Conservation (phyloP, 2,113 vertebrate species). For the Telmatochromis brichardi region DNA sequence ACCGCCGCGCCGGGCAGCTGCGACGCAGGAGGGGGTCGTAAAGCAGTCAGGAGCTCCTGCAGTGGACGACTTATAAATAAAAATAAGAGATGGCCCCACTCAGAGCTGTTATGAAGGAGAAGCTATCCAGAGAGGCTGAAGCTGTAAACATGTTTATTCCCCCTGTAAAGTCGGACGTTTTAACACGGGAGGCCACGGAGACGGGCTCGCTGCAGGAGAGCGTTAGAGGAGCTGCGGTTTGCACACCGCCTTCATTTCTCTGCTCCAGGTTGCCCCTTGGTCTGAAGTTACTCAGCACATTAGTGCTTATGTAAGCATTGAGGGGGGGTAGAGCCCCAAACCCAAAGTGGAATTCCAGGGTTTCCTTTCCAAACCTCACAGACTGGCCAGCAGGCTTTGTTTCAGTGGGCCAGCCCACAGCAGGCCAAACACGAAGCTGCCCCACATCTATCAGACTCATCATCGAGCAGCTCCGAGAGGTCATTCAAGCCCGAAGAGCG, state of each 20-base stretch:
- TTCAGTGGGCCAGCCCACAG: background rate
- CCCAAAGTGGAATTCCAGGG: background rate
- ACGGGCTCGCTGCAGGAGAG: background rate
- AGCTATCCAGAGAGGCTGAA: background rate
- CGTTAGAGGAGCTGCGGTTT: background rate
- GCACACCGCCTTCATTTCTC: background rate
- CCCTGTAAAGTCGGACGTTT: background rate
- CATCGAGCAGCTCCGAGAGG: background rate
- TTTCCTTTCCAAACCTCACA: background rate
- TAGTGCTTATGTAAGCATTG: background rate
- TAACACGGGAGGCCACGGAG: background rate
- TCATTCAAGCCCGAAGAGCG: background rate
- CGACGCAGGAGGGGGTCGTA: background rate
- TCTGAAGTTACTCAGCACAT: background rate
- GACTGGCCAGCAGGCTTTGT: background rate
- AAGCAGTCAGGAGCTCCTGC: background rate
- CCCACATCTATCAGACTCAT: background rate
- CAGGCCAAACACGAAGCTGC: background rate
- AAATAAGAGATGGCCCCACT: background rate
- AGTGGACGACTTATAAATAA: background rate
- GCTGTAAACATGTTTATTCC: background rate
- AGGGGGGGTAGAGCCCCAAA: background rate
- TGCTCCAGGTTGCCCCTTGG: background rate
- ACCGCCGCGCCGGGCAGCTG: background rate
- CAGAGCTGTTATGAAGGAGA: background rate